phyloP scores from a whole-genome alignment of 1,140 invertebrate species.

The Nasonia longicornis region DNA sequence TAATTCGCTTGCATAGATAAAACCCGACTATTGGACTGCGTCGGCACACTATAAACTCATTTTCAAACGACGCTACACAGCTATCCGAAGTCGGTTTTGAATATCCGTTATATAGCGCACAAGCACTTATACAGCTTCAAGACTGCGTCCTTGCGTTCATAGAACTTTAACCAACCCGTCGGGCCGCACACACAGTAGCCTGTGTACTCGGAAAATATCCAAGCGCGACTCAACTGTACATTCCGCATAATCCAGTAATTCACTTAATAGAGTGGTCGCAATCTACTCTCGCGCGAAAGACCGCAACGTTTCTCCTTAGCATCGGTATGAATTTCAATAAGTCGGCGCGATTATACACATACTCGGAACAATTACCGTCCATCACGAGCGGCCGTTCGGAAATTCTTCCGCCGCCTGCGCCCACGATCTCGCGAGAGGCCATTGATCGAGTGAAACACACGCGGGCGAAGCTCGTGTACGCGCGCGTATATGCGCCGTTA shows the following conservation, averaged over 20 bases:
- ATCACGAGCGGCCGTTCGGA: constrained; percentile 11
- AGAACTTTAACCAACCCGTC: no score
- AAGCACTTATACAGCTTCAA: neutral
- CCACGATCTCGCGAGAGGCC: neutral
- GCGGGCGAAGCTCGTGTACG: no score
- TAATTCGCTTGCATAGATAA: neutral
- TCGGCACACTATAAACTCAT: no score
- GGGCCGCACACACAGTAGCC: no score
- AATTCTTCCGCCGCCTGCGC: constrained; percentile 11
- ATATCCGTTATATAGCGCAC: neutral
- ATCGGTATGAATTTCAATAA: constrained; percentile 34
- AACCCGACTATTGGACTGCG: neutral
- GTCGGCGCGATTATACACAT: constrained; percentile 1
- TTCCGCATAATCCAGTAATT: neutral
- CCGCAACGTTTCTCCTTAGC: constrained; percentile 8
- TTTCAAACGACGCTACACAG: no score
- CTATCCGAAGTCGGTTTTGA: neutral
- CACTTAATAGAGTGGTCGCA: neutral
- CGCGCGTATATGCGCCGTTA: neutral
- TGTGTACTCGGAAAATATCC: neutral
- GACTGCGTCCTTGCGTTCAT: neutral
- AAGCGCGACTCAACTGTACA: neutral
- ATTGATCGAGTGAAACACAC: constrained; percentile 1
- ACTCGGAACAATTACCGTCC: constrained; percentile 27
- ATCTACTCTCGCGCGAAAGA: neutral